phyloP scores from a whole-genome alignment of 2,797 vertebrate genomes.

The Peromyscus aztecus region DNA sequence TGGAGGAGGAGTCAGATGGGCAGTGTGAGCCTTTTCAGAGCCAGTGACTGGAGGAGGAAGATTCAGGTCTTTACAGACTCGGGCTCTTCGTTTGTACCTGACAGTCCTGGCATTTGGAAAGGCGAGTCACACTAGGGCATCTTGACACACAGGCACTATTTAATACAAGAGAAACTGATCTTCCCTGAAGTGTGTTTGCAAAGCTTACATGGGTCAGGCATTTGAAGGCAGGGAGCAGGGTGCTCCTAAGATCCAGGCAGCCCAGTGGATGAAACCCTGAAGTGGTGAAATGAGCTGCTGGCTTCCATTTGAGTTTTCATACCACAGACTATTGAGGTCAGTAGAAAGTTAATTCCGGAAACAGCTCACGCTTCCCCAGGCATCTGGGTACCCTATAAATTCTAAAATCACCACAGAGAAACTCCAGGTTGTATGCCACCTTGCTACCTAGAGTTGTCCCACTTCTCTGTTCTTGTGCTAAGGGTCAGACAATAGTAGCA shows the following conservation, averaged over 20 bases:
- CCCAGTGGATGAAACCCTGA: background rate
- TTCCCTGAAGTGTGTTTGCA: background rate
- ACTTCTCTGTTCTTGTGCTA: background rate
- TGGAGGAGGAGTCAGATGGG: background rate
- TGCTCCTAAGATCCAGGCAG: background rate
- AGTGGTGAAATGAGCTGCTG: background rate
- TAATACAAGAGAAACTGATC: background rate
- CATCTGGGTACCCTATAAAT: conserved; percentile 2
- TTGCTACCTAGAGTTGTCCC: background rate
- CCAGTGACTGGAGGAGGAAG: background rate
- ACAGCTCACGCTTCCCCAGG: background rate
- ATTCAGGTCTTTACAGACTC: background rate
- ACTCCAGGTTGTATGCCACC: background rate
- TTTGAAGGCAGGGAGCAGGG: background rate
- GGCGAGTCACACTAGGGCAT: background rate
- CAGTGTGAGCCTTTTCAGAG: background rate
- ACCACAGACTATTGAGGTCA: conserved; percentile 31
- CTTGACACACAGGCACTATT: background rate
- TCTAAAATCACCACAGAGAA: conserved; percentile 45
- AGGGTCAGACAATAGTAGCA: conserved; percentile 10
- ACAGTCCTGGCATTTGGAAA: background rate
- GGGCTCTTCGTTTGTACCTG: background rate
- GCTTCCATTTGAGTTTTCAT: background rate
- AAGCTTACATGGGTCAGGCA: background rate
- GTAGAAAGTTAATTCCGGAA: conserved; percentile 35